These are phyloP conservation scores for Muscicapa adusta DNA, from an alignment of 2,113 vertebrate species.

Conservation along the genomic window DNA sequence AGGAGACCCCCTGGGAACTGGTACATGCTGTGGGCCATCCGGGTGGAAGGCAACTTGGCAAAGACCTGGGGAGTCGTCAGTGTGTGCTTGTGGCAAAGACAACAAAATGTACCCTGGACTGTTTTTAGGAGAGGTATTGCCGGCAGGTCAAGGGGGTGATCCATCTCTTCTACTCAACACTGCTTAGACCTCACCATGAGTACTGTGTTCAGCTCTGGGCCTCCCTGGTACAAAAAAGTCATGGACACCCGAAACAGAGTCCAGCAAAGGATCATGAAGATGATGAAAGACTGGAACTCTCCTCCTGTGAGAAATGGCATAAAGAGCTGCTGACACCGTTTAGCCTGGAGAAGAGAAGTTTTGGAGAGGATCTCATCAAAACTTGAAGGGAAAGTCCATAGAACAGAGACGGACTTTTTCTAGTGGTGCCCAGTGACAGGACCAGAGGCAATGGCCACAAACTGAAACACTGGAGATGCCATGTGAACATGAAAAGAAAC, in stretches of 20 bases:
- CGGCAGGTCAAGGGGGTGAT: neutral
- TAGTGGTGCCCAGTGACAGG: neutral
- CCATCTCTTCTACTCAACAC: neutral
- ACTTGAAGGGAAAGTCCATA: neutral
- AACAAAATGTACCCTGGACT: fast-evolving
- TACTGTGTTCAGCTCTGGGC: neutral
- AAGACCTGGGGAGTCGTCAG: neutral
- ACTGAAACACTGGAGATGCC: neutral
- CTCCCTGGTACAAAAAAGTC: neutral
- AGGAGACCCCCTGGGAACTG: neutral
- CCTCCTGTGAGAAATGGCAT: neutral
- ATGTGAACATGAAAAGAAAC: neutral
- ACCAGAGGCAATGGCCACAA: neutral
- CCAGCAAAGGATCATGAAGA: neutral
- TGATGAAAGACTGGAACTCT: neutral
- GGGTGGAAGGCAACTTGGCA: neutral
- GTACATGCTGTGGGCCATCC: neutral
- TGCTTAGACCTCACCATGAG: neutral
- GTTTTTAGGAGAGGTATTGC: neutral
- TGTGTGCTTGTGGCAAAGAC: neutral
- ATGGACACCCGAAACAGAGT: neutral
- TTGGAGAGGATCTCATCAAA: neutral
- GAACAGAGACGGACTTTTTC: neutral
- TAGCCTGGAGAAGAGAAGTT: neutral
- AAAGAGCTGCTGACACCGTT: neutral